Percentiles rank a stretch among this genome's conserved stretches.
phyloP scores from a whole-genome alignment of 1,140 invertebrate genomes.

The Drosophila triauraria region DNA sequence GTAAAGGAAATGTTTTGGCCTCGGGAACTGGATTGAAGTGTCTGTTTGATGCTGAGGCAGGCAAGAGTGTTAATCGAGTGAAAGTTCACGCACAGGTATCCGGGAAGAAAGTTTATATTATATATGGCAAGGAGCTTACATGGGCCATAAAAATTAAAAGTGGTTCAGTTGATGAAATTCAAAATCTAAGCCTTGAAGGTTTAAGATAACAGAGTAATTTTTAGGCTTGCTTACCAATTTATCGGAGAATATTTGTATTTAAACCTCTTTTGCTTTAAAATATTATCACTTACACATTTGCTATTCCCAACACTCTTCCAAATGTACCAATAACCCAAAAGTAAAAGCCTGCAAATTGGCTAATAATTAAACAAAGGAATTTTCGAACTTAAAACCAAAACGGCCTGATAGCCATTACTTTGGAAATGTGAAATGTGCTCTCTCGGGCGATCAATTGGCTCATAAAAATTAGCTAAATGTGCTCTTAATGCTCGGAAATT shows the following conservation, averaged over 20 bases:
- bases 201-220: neutral
- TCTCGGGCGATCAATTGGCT: slow-evolving; percentile 32
- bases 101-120: slow-evolving; percentile 29
- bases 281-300: neutral
- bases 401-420: slow-evolving; percentile 27
- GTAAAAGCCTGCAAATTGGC: neutral
- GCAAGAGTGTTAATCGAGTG: slow-evolving; percentile 25
- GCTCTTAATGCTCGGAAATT: slow-evolving; percentile 15
- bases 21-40: slow-evolving; percentile 43
- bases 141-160: neutral
- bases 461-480: slow-evolving; percentile 28
- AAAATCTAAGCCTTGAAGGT: neutral
- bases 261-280: neutral
- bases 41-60: slow-evolving; percentile 1
- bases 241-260: too few relatives aligned
- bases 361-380: neutral
- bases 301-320: neutral
- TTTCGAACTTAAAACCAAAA: slow-evolving; percentile 1
- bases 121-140: neutral
- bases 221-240: too few relatives aligned
- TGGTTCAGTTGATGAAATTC: neutral
- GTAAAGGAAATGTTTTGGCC: slow-evolving; percentile 30
- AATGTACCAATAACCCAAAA: neutral
- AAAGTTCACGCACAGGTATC: slow-evolving; percentile 43
- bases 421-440: slow-evolving; percentile 29